Conservation (phyloP, 2,888 invertebrate species). For the Cataglyphis rosenhaueri region DNA sequence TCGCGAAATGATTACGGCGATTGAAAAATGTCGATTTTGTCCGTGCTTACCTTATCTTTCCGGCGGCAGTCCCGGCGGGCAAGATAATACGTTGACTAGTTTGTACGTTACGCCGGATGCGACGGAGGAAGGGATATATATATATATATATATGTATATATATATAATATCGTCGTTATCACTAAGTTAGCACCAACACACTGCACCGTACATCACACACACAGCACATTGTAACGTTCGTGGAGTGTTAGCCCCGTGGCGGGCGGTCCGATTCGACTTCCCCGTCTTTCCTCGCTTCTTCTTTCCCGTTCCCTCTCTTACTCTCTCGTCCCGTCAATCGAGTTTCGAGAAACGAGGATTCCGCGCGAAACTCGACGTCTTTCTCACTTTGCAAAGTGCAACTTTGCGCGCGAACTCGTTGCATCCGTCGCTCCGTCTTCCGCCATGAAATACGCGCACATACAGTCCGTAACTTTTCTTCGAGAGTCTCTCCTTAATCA, state of each 20-base stretch:
- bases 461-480: conserved; percentile 9
- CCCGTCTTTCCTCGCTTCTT: not conserved
- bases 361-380: not conserved
- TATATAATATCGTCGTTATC: conserved; percentile 68
- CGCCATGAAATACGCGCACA: not conserved
- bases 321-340: not conserved
- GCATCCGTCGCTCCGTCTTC: not conserved
- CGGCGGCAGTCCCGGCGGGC: conserved; percentile 48
- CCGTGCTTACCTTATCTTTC: conserved; percentile 64
- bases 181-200: conserved; percentile 84
- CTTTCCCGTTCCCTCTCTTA: conserved; percentile 4
- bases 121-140: conserved; percentile 20
- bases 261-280: not conserved
- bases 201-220: conserved; percentile 84
- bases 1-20: conserved; percentile 17
- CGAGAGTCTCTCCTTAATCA: not conserved
- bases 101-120: conserved; percentile 13
- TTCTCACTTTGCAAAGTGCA: not conserved
- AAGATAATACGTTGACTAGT: conserved; percentile 55
- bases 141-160: not conserved
- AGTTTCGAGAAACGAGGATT: not conserved
- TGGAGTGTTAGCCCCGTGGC: conserved; percentile 35
- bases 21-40: conserved; percentile 22
- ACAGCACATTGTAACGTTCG: conserved; percentile 82
- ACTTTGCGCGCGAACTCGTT: conserved; percentile 34